Base-by-base conservation (phyloP, 2,113 vertebrate genomes). In the Psilopsiagon aymara region DNA sequence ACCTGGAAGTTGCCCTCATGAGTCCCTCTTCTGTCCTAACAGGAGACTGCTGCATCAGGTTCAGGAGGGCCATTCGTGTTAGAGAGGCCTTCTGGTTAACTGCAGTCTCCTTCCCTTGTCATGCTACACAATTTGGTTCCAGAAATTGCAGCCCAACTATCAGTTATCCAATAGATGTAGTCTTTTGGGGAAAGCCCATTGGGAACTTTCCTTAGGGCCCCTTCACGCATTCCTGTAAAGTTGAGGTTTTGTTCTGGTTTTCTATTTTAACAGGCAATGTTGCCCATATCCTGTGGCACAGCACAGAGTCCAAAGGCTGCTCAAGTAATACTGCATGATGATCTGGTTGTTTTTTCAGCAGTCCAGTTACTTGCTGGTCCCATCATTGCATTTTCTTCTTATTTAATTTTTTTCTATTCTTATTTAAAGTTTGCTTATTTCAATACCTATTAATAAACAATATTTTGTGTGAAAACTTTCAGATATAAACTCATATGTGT, bases 361-460 rank as follows among this genome's bases (percentile, higher is more conserved):
- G 15, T 28, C 2, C 0, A 60, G 6, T 93, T 64, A 90, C 49
- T 0, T 5, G 3, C 5, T 76, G 12, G 7, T 53, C 44, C 13
- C 29, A 6, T 75, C 49, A 41, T n/a, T 85, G 13, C 4, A 28
- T 85, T 70, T 74, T 51, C 13, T 41, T 66, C 2, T 53, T 18
- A 3, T 9, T 57, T 64, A 15, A 8, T 53, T 57, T 68, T 63
- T 82, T 60, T 6, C 13, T 53, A 7, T 64, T 51, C 0, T 17
- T 37, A 46, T 53, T 80, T 55, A 52, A 76, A 86, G 13, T 35
- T 59, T 37, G 2, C 39, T 73, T 73, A 44, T 62, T 69, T 82
- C 66, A 35, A 5, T 88, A 51, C 8, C 7, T 73, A 27, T 66
- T 62, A 47, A 10, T 60, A 82, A 76, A 6, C 5, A 3, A 41